Evolutionary conservation across 2,888 invertebrate species (phyloP).

Genomic region (Pammene fasciana): DNA sequence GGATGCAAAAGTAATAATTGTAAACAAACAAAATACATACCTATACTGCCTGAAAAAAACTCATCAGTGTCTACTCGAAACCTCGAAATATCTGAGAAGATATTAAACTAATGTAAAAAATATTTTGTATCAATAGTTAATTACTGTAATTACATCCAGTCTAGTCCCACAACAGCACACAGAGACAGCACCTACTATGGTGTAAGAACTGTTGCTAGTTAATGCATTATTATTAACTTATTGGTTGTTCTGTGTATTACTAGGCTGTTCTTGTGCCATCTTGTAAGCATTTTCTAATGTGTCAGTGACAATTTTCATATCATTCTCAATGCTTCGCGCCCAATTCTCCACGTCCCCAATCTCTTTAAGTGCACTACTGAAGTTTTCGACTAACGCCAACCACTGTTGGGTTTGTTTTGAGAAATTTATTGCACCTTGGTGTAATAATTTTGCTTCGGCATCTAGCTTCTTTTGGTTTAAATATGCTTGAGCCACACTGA

Average conservation of each 20-base stretch:
- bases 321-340: constrained; percentile 98
- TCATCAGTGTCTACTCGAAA: no score
- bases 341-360: constrained; percentile 99
- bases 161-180: no score
- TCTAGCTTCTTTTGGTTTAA: constrained; percentile 98
- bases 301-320: constrained; percentile 95
- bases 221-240: neutral
- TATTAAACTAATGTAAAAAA: no score
- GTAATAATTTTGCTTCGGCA: constrained; percentile 97
- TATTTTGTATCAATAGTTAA: no score
- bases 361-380: constrained; percentile 95
- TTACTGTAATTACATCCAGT: no score
- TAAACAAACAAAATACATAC: no score
- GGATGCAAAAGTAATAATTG: no score
- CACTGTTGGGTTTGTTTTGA: constrained; percentile 98
- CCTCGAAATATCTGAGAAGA: no score
- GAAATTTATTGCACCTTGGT: constrained; percentile 96
- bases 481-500: constrained; percentile 98
- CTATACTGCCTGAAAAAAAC: no score
- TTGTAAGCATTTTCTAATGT: constrained; percentile 97
- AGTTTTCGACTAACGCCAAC: constrained; percentile 95
- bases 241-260: constrained; percentile 49
- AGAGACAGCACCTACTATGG: no score
- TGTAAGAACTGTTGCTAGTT: no score
- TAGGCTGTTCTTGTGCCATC: constrained; percentile 79